Percentiles rank a stretch among this genome's conserved stretches.
These are phyloP conservation scores for Babylonia areolata DNA, from an alignment of 1,140 invertebrate species.

Conservation along the genomic window DNA sequence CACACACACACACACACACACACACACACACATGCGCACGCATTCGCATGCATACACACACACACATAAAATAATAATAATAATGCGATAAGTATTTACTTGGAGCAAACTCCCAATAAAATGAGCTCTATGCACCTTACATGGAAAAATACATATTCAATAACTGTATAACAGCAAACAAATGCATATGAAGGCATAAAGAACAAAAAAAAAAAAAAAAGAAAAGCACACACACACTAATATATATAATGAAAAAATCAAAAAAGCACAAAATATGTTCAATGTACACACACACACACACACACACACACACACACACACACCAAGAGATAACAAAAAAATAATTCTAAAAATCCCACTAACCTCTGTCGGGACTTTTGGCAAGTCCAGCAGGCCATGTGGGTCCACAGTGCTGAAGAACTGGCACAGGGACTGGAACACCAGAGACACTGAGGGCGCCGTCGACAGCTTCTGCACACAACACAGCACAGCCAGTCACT, in stretches of 20 bases:
- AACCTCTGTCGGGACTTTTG: slow-evolving; percentile 59
- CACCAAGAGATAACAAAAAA: no score
- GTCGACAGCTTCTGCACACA: slow-evolving; percentile 64
- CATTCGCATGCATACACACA: no score
- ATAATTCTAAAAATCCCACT: no score
- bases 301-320: slow-evolving; percentile 5
- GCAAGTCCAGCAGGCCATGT: slow-evolving; percentile 70
- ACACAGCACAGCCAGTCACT: neutral
- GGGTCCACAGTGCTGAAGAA: slow-evolving; percentile 75
- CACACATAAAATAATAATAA: no score
- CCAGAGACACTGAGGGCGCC: slow-evolving; percentile 68
- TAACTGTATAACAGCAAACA: neutral
- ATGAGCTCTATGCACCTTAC: no score
- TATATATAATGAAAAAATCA: no score
- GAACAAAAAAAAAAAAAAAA: no score
- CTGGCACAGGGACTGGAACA: slow-evolving; percentile 75
- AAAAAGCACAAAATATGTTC: no score
- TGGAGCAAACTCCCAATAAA: no score
- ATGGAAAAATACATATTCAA: no score
- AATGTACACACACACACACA: neutral
- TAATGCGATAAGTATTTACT: no score
- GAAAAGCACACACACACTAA: neutral
- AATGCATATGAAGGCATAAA: neutral
- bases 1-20: neutral
- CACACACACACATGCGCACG: slow-evolving; percentile 13